These are phyloP conservation scores for Drosophila novamexicana DNA, from an alignment of 1,140 invertebrate species.

Conservation along the genomic window DNA sequence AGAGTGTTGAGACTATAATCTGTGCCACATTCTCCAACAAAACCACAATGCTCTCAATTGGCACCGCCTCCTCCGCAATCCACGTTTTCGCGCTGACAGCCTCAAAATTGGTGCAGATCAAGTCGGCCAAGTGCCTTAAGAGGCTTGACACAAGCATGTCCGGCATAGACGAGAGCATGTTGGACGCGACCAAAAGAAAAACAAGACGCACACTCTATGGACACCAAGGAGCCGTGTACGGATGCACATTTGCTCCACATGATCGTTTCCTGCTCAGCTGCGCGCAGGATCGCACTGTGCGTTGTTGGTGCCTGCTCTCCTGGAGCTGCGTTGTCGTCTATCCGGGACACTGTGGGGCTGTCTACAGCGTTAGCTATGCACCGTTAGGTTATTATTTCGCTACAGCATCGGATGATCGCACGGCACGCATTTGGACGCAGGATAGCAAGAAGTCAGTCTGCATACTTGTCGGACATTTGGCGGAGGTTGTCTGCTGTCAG, in stretches of 20 bases:
- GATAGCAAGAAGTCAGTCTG: slow-evolving; percentile 31
- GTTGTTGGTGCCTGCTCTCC: slow-evolving; percentile 58
- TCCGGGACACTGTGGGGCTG: slow-evolving; percentile 33
- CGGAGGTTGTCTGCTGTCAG: slow-evolving; percentile 34
- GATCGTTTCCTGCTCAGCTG: slow-evolving; percentile 55
- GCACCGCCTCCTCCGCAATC: slow-evolving; percentile 32
- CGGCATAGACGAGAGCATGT: slow-evolving; percentile 40
- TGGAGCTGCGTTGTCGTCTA: slow-evolving; percentile 65
- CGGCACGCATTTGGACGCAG: slow-evolving; percentile 59
- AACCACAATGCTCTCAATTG: slow-evolving; percentile 42
- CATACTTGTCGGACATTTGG: slow-evolving; percentile 51
- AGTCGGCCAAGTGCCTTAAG: slow-evolving; percentile 29
- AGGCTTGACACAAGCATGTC: slow-evolving; percentile 25
- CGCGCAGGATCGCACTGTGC: slow-evolving; percentile 51
- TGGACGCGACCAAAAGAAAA: slow-evolving; percentile 32
- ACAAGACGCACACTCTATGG: slow-evolving; percentile 39
- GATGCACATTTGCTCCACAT: slow-evolving; percentile 40
- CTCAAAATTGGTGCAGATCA: slow-evolving; percentile 49
- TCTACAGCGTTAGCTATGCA: slow-evolving; percentile 47
- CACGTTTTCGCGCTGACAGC: slow-evolving; percentile 49
- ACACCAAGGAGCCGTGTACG: slow-evolving; percentile 45
- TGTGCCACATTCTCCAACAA: slow-evolving; percentile 55
- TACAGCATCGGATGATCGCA: slow-evolving; percentile 51
- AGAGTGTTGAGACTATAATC: slow-evolving; percentile 33
- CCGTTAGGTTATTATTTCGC: slow-evolving; percentile 57